A percentile compares a stretch with the other conserved stretches of the same genome.
phyloP scores from a whole-genome alignment of 2,888 invertebrate species.

The Phorcus lineatus region DNA sequence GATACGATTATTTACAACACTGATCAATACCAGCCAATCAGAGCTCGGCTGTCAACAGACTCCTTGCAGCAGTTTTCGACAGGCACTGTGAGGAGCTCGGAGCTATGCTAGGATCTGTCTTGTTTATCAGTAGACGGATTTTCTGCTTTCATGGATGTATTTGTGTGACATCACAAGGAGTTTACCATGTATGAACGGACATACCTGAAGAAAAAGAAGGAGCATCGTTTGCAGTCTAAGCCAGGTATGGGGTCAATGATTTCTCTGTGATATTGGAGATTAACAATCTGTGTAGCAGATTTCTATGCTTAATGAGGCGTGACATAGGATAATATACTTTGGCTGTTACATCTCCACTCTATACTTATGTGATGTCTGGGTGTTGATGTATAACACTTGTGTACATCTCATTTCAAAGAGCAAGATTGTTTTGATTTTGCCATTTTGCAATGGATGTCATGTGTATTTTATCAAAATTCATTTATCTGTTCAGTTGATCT shows the following conservation, averaged over 20 bases:
- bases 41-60: neutral
- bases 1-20: neutral
- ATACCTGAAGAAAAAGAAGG: neutral
- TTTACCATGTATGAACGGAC: conserved; percentile 20
- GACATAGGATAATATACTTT: neutral
- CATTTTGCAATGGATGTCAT: too few species aligned
- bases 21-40: conserved; percentile 2
- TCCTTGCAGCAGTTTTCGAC: neutral
- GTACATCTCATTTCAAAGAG: too few species aligned
- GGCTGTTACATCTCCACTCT: too few species aligned
- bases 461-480: too few species aligned
- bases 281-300: neutral
- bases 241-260: neutral
- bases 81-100: too few species aligned
- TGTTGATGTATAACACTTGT: too few species aligned
- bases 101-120: too few species aligned
- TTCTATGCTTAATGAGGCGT: neutral
- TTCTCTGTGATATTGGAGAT: neutral
- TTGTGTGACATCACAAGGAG: neutral
- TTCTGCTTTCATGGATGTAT: neutral
- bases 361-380: too few species aligned
- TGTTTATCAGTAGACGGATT: neutral
- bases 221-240: neutral
- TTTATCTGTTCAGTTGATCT: too few species aligned
- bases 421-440: too few species aligned